phyloP scores from a whole-genome alignment of 1,140 invertebrate genomes.

The Akabosia matsudoensis region DNA sequence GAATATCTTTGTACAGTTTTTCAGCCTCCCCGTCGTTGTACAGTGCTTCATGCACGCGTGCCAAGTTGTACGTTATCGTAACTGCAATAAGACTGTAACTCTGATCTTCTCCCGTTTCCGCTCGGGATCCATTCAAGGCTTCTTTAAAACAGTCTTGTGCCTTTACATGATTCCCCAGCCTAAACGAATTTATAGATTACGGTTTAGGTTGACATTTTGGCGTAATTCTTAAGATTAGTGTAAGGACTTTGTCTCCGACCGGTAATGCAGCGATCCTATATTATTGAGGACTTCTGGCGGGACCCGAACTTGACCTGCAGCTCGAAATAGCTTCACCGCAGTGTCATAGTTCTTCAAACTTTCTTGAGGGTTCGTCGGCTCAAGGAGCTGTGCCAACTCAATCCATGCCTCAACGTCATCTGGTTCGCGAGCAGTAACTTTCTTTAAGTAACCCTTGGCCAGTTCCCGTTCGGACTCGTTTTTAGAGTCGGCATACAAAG shows the following conservation, averaged over 20 bases:
- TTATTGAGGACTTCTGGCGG: conserved; percentile 98
- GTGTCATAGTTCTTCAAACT: conserved; percentile 87
- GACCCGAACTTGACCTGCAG: conserved; percentile 89
- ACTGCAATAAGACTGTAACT: conserved; percentile 96
- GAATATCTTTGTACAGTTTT: conserved; percentile 92
- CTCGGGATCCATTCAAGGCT: conserved; percentile 71
- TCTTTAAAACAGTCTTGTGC: conserved; percentile 82
- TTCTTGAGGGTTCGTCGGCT: conserved; percentile 85
- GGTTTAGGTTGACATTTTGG: background rate
- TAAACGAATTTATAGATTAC: conserved; percentile 49
- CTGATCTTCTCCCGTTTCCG: conserved; percentile 75
- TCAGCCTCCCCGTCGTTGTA: conserved; percentile 94
- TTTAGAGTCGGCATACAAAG: conserved; percentile 86
- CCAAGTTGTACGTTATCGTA: conserved; percentile 95
- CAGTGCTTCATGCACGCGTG: conserved; percentile 85
- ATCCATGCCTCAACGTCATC: conserved; percentile 99
- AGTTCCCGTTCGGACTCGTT: conserved; percentile 88
- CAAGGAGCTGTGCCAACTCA: conserved; percentile 95
- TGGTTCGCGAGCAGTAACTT: conserved; percentile 93
- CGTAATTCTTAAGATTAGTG: background rate
- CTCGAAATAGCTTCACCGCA: conserved; percentile 86
- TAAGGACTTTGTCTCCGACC: conserved; percentile 51
- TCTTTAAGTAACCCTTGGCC: conserved; percentile 83
- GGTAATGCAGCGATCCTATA: conserved; percentile 92
- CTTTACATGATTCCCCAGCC: conserved; percentile 76